Conservation (phyloP, 2,797 vertebrate species). For the Oreochromis grahami region DNA sequence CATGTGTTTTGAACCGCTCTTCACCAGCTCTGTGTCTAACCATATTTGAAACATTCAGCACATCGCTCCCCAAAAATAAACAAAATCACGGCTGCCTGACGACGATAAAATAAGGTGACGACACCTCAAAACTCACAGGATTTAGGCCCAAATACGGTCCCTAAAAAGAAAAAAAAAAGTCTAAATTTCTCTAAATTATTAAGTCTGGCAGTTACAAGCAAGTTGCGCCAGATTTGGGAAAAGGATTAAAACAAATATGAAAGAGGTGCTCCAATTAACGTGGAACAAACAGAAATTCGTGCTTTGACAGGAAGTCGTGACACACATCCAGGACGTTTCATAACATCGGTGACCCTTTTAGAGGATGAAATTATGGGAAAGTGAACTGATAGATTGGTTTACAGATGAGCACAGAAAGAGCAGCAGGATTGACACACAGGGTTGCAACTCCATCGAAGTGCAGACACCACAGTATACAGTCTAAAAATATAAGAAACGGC, state of each 20-base stretch:
- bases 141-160: slow-evolving; percentile 4
- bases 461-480: background rate
- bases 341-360: slow-evolving; percentile 37
- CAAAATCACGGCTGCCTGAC: slow-evolving; percentile 13
- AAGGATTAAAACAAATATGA: background rate
- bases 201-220: background rate
- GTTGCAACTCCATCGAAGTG: background rate
- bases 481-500: background rate
- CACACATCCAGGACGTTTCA: slow-evolving; percentile 12
- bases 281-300: background rate
- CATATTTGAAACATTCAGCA: slow-evolving; percentile 47
- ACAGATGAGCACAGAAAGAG: background rate
- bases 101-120: slow-evolving; percentile 3
- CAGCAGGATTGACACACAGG: background rate
- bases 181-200: background rate
- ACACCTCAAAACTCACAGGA: background rate
- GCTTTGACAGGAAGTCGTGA: slow-evolving; percentile 1
- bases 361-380: slow-evolving; percentile 17
- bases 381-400: background rate
- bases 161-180: background rate
- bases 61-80: slow-evolving; percentile 48
- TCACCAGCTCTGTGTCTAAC: slow-evolving; percentile 34
- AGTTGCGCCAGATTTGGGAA: background rate
- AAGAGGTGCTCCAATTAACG: slow-evolving; percentile 9
- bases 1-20: background rate